Conservation (phyloP, 2,797 vertebrate genomes). For the Takifugu ocellatus region DNA sequence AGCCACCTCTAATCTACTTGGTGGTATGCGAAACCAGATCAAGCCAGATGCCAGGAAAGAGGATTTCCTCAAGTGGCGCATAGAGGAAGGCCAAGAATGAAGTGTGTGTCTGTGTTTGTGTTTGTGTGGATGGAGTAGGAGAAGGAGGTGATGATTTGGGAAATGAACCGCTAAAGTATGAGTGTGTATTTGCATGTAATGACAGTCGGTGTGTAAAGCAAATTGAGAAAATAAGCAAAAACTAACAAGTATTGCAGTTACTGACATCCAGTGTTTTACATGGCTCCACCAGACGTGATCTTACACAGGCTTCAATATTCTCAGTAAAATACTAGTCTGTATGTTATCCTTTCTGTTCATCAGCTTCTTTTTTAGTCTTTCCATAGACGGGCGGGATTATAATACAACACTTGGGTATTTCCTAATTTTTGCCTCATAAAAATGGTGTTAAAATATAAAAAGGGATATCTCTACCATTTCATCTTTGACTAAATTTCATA, state of each 20-base stretch:
- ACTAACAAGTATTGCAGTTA: constrained; percentile 61
- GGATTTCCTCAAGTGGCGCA: constrained; percentile 90
- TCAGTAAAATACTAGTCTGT: constrained; percentile 22
- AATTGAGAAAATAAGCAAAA: constrained; percentile 53
- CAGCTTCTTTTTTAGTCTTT: constrained; percentile 29
- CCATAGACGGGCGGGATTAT: constrained; percentile 4
- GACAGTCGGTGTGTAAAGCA: constrained; percentile 37
- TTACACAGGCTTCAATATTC: constrained; percentile 23
- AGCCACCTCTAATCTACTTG: constrained; percentile 89
- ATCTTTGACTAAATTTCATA: neutral
- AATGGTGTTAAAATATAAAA: constrained; percentile 11
- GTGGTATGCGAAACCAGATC: constrained; percentile 94
- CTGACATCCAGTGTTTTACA: constrained; percentile 56
- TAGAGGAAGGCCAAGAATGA: constrained; percentile 85
- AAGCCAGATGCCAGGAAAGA: constrained; percentile 89
- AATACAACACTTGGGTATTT: constrained; percentile 8
- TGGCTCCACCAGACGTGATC: constrained; percentile 37
- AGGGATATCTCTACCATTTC: constrained; percentile 3
- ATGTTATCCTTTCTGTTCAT: constrained; percentile 48
- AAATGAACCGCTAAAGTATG: constrained; percentile 22
- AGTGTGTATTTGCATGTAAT: constrained; percentile 44
- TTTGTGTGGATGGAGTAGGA: neutral
- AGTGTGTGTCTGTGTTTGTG: constrained; percentile 24
- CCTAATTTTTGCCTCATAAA: constrained; percentile 8
- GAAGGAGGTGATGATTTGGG: constrained; percentile 9